Evolutionary conservation across 2,113 vertebrate species (phyloP).

Genomic region (Solea solea): DNA sequence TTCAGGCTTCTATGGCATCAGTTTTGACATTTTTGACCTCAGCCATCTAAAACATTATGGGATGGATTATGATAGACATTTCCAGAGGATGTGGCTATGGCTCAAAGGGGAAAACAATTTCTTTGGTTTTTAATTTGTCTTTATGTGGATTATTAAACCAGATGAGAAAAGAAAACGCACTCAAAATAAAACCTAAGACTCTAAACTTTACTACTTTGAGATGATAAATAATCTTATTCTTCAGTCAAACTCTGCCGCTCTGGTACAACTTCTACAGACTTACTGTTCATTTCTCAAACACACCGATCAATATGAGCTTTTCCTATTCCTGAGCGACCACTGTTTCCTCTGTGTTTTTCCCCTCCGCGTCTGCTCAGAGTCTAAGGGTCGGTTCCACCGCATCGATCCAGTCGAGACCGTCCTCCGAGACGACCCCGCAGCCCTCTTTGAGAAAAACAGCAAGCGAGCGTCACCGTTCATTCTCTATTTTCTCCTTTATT

Average conservation of each 20-base stretch:
- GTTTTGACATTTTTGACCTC: no score
- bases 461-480: constrained; percentile 26
- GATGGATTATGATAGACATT: no score
- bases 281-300: constrained; percentile 22
- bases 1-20: no score
- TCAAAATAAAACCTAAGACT: no score
- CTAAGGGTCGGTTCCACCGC: constrained; percentile 43
- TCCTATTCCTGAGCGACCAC: constrained; percentile 6
- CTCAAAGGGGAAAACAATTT: no score
- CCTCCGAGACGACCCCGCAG: no score
- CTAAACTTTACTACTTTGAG: no score
- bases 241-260: neutral
- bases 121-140: no score
- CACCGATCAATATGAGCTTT: constrained; percentile 30
- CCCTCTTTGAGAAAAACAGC: neutral
- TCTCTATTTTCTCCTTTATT: constrained; percentile 70
- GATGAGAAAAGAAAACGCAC: no score
- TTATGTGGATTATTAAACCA: no score
- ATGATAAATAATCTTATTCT: neutral
- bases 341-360: constrained; percentile 12
- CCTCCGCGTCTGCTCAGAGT: neutral
- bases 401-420: constrained; percentile 38
- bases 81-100: no score
- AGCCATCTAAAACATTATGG: no score
- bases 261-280: neutral